These are phyloP conservation scores for Mechanitis mazaeus DNA, from an alignment of 2,888 invertebrate genomes.

Conservation along the genomic window DNA sequence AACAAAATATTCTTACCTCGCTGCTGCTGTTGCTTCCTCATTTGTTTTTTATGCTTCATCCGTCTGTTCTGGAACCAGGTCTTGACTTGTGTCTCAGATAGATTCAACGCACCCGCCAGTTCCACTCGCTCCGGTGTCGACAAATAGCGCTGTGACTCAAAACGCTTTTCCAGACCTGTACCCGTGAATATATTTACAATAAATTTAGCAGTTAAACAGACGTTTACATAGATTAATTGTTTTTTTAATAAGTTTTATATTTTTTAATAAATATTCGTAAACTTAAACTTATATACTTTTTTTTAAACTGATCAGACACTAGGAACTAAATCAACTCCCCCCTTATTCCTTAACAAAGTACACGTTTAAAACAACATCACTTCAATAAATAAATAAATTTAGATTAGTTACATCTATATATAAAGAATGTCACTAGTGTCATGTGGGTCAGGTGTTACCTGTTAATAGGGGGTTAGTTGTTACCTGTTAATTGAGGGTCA, in stretches of 20 bases:
- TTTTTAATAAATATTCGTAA: too few species aligned
- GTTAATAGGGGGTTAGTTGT: constrained; percentile 49
- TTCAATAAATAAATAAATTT: too few species aligned
- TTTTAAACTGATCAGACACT: too few species aligned
- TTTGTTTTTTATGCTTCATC: constrained; percentile 97
- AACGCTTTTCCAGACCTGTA: constrained; percentile 92
- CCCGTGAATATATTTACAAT: background rate
- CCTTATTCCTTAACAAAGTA: too few species aligned
- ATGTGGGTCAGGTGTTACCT: constrained; percentile 35
- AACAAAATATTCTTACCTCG: constrained; percentile 34
- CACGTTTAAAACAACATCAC: too few species aligned
- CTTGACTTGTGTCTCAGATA: constrained; percentile 97
- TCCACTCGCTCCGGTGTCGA: constrained; percentile 98
- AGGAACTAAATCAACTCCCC: too few species aligned
- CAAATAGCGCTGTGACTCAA: constrained; percentile 95
- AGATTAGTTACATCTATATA: too few species aligned
- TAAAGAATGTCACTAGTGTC: too few species aligned
- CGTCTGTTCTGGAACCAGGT: constrained; percentile 98
- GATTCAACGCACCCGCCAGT: constrained; percentile 91
- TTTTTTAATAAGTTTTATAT: too few species aligned
- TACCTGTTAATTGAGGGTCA: constrained; percentile 82
- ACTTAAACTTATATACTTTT: too few species aligned
- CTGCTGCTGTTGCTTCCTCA: constrained; percentile 81
- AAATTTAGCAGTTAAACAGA: too few species aligned
- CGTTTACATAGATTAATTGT: too few species aligned